phyloP scores from a whole-genome alignment of 2,113 vertebrate species.

The Trematocara variabile region DNA sequence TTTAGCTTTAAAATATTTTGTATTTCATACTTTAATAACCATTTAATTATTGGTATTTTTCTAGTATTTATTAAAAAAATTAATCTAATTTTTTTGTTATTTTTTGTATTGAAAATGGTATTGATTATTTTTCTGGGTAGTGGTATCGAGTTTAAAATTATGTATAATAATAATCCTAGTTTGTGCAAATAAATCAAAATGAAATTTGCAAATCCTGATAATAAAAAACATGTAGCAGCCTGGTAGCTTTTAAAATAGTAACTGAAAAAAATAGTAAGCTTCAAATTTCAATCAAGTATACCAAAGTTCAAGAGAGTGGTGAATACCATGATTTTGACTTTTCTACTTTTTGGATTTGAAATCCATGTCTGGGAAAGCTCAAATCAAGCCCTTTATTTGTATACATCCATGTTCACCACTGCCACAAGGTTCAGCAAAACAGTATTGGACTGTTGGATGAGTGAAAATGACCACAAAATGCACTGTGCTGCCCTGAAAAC shows the following conservation, averaged over 20 bases:
- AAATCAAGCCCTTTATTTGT: background rate
- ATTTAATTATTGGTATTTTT: background rate
- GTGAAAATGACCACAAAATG: background rate
- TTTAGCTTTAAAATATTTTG: background rate
- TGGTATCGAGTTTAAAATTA: accelerated
- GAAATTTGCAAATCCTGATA: background rate
- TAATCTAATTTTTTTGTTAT: background rate
- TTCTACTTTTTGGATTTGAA: background rate
- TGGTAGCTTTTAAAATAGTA: background rate
- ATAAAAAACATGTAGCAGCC: background rate
- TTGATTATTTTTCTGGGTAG: background rate
- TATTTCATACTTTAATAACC: background rate
- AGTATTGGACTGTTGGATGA: background rate
- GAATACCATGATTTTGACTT: background rate
- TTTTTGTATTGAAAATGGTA: background rate
- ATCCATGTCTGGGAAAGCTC: accelerated
- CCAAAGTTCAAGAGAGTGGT: background rate
- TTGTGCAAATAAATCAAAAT: background rate
- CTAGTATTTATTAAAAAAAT: background rate
- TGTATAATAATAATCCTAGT: background rate
- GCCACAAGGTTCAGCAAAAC: background rate
- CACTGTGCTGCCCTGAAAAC: background rate
- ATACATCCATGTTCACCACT: background rate
- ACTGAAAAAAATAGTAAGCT: background rate
- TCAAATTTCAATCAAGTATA: background rate